phyloP scores from a whole-genome alignment of 2,113 vertebrate genomes.

The Enhydra lutris region DNA sequence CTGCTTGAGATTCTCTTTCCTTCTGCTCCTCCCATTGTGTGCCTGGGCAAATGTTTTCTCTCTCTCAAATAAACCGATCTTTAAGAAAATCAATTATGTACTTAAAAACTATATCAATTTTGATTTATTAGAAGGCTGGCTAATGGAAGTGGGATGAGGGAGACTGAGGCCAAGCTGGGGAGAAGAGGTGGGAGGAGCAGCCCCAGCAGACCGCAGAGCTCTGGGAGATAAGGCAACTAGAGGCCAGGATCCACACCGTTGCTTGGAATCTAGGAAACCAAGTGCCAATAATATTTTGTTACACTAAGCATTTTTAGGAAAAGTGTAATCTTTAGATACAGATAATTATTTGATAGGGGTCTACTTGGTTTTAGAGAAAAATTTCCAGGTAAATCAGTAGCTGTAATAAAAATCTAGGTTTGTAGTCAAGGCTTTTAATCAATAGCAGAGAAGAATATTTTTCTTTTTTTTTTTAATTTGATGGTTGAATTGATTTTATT shows the following conservation, averaged over 20 bases:
- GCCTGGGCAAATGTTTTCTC: not conserved
- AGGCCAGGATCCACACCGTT: not conserved
- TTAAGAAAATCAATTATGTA: not conserved
- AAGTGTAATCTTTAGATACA: not conserved
- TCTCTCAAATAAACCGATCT: not conserved
- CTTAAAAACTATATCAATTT: constrained; percentile 2
- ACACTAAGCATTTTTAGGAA: not conserved
- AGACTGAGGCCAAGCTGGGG: not conserved
- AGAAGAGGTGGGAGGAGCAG: not conserved
- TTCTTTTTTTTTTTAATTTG: not conserved
- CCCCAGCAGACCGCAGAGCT: too few relatives aligned
- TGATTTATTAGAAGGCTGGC: not conserved
- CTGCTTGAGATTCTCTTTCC: not conserved
- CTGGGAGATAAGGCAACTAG: not conserved
- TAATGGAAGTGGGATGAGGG: not conserved
- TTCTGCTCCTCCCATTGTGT: not conserved
- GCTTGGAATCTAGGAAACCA: not conserved
- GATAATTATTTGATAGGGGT: not conserved
- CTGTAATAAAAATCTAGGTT: constrained; percentile 34
- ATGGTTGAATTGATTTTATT: not conserved
- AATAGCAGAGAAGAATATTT: not conserved
- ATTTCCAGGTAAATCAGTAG: constrained; percentile 2
- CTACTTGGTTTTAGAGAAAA: constrained; percentile 10
- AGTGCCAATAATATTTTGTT: not conserved
- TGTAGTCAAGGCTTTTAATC: constrained; percentile 13